Evolutionary conservation across 2,113 vertebrate species (phyloP).

Genomic region (Phalacrocorax aristotelis): DNA sequence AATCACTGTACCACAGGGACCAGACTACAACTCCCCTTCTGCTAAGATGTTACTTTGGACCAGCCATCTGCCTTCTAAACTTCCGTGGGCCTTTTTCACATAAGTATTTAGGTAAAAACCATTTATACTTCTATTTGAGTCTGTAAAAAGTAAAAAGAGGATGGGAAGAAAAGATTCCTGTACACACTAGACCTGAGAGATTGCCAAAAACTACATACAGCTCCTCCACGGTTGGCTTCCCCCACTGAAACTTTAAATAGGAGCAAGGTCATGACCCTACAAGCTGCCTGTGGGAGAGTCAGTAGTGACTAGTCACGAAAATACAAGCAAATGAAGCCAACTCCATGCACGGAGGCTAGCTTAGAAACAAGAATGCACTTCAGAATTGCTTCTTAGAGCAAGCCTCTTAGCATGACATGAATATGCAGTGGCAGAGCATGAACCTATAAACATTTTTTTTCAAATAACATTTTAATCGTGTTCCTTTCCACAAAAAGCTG

Average conservation of each 20-base stretch:
- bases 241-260: slow-evolving; percentile 19
- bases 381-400: background rate
- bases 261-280: background rate
- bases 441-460: background rate
- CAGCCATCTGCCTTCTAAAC: background rate
- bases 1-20: background rate
- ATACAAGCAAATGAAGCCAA: background rate
- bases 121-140: background rate
- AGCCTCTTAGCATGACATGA: background rate
- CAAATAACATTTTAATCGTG: background rate
- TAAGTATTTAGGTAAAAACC: background rate
- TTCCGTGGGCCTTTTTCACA: background rate
- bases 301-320: background rate
- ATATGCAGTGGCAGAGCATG: background rate
- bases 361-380: background rate
- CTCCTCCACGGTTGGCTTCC: background rate
- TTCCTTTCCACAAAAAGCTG: background rate
- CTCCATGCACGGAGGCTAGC: rapidly evolving
- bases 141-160: background rate
- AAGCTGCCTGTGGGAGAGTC: slow-evolving; percentile 28
- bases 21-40: background rate
- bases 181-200: background rate
- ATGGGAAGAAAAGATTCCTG: background rate
- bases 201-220: slow-evolving; percentile 15
- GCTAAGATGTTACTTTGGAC: background rate